Evolutionary conservation across 2,888 invertebrate genomes (phyloP).

Genomic region (Hydrotaea diabolus): DNA sequence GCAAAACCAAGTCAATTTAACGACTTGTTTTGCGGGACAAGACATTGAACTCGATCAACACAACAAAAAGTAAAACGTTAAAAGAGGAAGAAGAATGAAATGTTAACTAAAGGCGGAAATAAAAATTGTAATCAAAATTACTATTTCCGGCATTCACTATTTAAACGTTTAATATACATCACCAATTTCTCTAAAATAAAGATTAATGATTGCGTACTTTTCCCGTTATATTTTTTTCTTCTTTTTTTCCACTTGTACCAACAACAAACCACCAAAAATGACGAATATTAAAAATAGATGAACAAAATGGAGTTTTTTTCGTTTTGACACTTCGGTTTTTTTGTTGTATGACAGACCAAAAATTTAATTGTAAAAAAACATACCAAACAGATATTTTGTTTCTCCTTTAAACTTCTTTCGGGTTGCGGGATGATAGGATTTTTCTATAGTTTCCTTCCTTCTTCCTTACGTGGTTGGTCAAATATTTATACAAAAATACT

Average conservation of each 20-base stretch:
- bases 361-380: neutral
- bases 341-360: neutral
- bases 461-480: too few species aligned
- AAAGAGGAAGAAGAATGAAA: neutral
- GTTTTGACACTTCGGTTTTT: conserved; percentile 20
- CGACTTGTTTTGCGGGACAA: neutral
- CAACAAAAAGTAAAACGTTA: neutral
- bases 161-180: neutral
- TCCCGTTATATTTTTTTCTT: neutral
- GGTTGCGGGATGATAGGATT: too few species aligned
- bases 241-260: neutral
- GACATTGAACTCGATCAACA: neutral
- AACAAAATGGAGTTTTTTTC: conserved; percentile 64
- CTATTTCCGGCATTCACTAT: conserved; percentile 49
- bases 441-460: too few species aligned
- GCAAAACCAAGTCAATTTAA: too few species aligned
- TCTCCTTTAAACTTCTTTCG: neutral
- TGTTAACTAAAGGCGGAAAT: conserved; percentile 41
- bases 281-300: conserved; percentile 30
- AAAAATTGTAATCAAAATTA: conserved; percentile 30
- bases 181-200: too few species aligned
- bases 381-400: neutral
- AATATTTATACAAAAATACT: too few species aligned
- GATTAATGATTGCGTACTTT: neutral
- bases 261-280: neutral